Evolutionary conservation across 92 coral and sea anemone genomes (phyloP).

Genomic region (Parazoanthus darwini): DNA sequence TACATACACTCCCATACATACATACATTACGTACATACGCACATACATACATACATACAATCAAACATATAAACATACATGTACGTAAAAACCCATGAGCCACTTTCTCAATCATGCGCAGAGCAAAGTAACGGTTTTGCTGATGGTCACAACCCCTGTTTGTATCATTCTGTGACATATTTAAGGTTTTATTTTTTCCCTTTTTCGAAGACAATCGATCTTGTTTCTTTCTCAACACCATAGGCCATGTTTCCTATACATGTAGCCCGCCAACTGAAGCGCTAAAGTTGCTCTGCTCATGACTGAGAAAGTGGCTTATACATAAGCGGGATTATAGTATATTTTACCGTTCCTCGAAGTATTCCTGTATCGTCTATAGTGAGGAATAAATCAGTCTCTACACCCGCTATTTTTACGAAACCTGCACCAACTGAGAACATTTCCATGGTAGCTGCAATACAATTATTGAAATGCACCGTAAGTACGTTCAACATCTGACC

Average conservation of each 20-base stretch:
- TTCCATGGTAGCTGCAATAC: slow-evolving; percentile 67
- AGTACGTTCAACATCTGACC: neutral
- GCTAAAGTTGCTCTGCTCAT: no score
- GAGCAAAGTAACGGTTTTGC: no score
- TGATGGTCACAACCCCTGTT: no score
- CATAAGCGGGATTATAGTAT: neutral
- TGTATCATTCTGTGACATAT: no score
- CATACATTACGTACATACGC: neutral
- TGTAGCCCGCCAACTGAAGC: neutral
- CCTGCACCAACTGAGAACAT: slow-evolving; percentile 86
- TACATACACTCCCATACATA: no score
- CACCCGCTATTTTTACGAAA: slow-evolving; percentile 78
- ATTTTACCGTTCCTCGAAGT: slow-evolving; percentile 77
- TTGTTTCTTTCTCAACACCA: no score
- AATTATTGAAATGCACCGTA: neutral
- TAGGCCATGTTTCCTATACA: neutral
- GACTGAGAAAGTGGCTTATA: no score
- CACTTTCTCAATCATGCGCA: neutral
- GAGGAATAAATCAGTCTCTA: slow-evolving; percentile 74
- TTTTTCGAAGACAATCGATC: no score
- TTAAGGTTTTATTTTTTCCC: no score
- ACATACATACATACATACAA: neutral
- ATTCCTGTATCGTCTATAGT: slow-evolving; percentile 82
- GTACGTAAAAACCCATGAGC: neutral
- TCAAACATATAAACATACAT: neutral